Percentiles rank a stretch among this genome's conserved stretches.
Conservation (phyloP, 1,140 invertebrate species). For the Branchinecta lindahli region DNA sequence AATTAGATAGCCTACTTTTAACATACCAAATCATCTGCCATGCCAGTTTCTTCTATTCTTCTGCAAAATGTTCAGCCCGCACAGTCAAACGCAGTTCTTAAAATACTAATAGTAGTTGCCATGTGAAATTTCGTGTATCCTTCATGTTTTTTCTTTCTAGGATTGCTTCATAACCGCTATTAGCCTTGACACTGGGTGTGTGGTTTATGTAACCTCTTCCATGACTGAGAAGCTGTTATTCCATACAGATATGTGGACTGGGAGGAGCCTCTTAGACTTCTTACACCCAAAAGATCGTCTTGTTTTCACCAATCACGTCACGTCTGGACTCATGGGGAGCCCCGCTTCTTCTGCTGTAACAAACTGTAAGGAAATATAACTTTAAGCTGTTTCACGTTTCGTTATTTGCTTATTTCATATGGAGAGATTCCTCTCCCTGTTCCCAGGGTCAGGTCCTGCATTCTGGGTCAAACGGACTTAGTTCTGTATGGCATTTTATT, state of each 20-base stretch:
- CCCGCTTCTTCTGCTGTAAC: constrained; percentile 3
- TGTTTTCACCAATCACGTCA: constrained; percentile 44
- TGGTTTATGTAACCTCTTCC: constrained; percentile 54
- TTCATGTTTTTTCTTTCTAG: not conserved
- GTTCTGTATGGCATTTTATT: too few species aligned
- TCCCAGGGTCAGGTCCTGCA: too few species aligned
- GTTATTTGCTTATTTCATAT: not conserved
- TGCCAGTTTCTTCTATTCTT: too few species aligned
- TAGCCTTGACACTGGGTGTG: constrained; percentile 61
- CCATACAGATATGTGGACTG: constrained; percentile 67
- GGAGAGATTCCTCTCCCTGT: too few species aligned
- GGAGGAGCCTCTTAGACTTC: constrained; percentile 68
- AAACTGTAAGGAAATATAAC: not conserved
- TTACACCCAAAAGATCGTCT: constrained; percentile 56
- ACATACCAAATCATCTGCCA: too few species aligned
- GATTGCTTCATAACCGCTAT: constrained; percentile 50
- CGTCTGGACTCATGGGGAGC: constrained; percentile 28
- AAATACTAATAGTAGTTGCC: too few species aligned
- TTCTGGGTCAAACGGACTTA: too few species aligned
- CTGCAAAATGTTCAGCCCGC: too few species aligned
- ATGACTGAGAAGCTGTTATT: constrained; percentile 55
- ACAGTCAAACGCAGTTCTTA: too few species aligned
- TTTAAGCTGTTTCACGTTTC: constrained; percentile 20
- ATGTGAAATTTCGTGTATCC: not conserved
- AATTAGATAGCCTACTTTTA: too few species aligned